These are phyloP conservation scores for Carassius gibelio DNA, from an alignment of 2,113 vertebrate genomes.

Conservation along the genomic window DNA sequence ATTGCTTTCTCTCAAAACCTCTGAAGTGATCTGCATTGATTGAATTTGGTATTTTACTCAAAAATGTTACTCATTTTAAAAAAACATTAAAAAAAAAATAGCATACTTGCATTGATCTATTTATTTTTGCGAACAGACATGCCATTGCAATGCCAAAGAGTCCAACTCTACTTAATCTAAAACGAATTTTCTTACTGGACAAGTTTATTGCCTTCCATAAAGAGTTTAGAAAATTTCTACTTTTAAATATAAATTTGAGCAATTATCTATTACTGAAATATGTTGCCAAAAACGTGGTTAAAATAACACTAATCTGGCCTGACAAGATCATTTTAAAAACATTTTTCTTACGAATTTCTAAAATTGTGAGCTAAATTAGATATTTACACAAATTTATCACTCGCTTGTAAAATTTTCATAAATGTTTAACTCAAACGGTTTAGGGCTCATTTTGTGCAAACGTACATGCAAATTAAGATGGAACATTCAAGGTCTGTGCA, in stretches of 20 bases:
- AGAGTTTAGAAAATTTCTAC: background rate
- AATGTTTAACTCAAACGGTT: background rate
- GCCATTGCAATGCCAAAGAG: background rate
- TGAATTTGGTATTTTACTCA: background rate
- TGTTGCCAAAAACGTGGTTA: background rate
- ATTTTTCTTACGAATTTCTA: background rate
- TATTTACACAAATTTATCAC: background rate
- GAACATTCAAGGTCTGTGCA: background rate
- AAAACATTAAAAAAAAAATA: background rate
- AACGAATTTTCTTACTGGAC: too few relatives aligned
- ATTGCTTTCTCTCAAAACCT: background rate
- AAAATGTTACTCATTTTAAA: background rate
- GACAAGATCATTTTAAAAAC: too few relatives aligned
- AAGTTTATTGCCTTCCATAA: background rate
- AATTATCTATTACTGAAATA: background rate
- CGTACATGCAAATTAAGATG: background rate
- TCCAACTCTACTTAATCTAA: background rate
- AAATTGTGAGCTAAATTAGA: background rate
- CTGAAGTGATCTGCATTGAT: background rate
- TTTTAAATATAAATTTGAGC: background rate
- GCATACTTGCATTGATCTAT: background rate
- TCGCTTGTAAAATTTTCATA: background rate
- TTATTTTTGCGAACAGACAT: background rate
- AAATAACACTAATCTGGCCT: background rate
- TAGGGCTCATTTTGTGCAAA: background rate